These are phyloP conservation scores for Ianthella basta DNA, from an alignment of 37 sponge, comb jelly and placozoan species.

Conservation along the genomic window DNA sequence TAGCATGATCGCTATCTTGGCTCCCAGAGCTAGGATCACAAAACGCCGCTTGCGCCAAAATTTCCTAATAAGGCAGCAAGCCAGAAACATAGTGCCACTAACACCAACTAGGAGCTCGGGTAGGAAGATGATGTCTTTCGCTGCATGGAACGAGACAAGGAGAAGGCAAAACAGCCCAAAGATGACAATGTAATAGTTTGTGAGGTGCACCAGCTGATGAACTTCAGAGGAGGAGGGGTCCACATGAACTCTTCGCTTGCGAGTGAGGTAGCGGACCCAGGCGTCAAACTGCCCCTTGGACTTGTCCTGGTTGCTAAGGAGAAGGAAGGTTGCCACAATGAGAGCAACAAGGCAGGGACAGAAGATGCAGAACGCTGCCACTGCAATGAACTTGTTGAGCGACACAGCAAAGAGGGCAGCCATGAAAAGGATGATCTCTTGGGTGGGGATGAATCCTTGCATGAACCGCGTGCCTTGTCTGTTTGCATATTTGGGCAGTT, in stretches of 20 bases:
- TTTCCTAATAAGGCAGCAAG: background rate
- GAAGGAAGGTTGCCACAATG: background rate
- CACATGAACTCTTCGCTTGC: slow-evolving; percentile 1
- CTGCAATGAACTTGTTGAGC: slow-evolving; percentile 20
- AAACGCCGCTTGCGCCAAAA: background rate
- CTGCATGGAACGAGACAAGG: background rate
- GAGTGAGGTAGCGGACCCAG: background rate
- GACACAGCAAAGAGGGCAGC: slow-evolving; percentile 1
- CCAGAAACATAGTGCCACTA: slow-evolving; percentile 3
- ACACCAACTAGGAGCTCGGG: background rate
- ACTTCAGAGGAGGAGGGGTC: background rate
- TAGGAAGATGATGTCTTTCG: background rate
- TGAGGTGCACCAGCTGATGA: background rate
- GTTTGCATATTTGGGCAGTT: slow-evolving; percentile 10
- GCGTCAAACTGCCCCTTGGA: slow-evolving; percentile 4
- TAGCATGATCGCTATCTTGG: background rate
- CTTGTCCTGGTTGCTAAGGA: slow-evolving; percentile 21
- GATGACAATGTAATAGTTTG: slow-evolving; percentile 6
- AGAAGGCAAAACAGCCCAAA: background rate
- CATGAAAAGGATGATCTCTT: slow-evolving; percentile 7
- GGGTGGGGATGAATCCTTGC: slow-evolving; percentile 4
- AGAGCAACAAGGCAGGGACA: background rate
- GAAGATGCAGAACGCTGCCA: background rate
- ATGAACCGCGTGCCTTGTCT: background rate
- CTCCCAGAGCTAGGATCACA: background rate